A percentile compares a stretch with the other conserved stretches of the same genome.
phyloP scores from a whole-genome alignment of 2,888 invertebrate species.

The Alitta virens region DNA sequence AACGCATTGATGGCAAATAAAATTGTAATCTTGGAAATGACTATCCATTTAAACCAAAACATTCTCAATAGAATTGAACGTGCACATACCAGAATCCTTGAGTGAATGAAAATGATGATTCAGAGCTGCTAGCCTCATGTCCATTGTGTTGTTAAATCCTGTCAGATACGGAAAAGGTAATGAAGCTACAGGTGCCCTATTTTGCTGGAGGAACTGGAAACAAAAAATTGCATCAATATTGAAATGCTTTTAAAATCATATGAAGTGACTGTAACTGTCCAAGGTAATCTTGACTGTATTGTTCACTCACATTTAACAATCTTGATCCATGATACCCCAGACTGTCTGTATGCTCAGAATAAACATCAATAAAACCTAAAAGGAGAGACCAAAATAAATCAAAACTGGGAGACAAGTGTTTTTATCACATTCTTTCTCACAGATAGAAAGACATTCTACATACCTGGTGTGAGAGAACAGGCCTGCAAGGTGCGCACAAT shows the following conservation, averaged over 20 bases:
- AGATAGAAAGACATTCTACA: too few relatives aligned
- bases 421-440: too few relatives aligned
- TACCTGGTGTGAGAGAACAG: constrained; percentile 49
- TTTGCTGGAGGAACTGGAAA: constrained; percentile 48
- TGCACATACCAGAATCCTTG: constrained; percentile 48
- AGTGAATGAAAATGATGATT: constrained; percentile 41
- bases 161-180: constrained; percentile 49
- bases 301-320: constrained; percentile 42
- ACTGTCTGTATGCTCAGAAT: constrained; percentile 45
- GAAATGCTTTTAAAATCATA: too few relatives aligned
- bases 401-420: too few relatives aligned
- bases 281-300: too few relatives aligned
- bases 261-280: too few relatives aligned
- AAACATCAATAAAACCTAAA: constrained; percentile 54
- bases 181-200: constrained; percentile 44
- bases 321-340: constrained; percentile 48
- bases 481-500: constrained; percentile 51
- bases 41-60: too few relatives aligned
- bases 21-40: too few relatives aligned
- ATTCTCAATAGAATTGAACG: too few relatives aligned
- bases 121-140: constrained; percentile 47
- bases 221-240: too few relatives aligned
- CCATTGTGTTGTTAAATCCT: constrained; percentile 50
- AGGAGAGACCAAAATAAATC: too few relatives aligned
- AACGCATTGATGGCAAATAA: too few relatives aligned